Conservation (phyloP, 2,888 invertebrate species). For the Drosophila borborema region DNA sequence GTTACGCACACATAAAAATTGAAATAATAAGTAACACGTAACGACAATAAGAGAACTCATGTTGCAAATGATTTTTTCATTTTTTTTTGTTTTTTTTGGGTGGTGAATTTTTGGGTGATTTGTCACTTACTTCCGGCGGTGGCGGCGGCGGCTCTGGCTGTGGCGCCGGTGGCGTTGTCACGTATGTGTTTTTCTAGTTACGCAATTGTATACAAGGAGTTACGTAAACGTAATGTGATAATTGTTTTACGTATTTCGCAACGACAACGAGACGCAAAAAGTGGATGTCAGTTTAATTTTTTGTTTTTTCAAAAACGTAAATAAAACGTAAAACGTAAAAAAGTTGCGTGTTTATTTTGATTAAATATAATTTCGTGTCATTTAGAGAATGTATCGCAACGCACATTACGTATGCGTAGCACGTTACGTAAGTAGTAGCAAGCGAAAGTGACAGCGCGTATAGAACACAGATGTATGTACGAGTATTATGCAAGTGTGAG, state of each 20-base stretch:
- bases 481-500: constrained; percentile 22
- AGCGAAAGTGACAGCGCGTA: constrained; percentile 55
- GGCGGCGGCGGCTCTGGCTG: constrained; percentile 70
- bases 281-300: constrained; percentile 32
- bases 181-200: constrained; percentile 76
- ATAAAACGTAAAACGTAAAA: constrained; percentile 36
- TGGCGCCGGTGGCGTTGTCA: constrained; percentile 73
- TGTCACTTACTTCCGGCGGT: constrained; percentile 76
- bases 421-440: constrained; percentile 54
- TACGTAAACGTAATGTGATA: constrained; percentile 55
- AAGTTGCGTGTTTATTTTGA: constrained; percentile 26
- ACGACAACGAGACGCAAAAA: constrained; percentile 55
- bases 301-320: constrained; percentile 4
- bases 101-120: constrained; percentile 32
- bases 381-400: constrained; percentile 42
- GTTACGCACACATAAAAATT: constrained; percentile 61
- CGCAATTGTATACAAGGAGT: constrained; percentile 52
- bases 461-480: constrained; percentile 27
- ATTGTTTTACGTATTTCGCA: constrained; percentile 42
- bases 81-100: constrained; percentile 19
- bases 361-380: constrained; percentile 23
- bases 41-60: constrained; percentile 46
- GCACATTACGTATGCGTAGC: constrained; percentile 51
- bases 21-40: constrained; percentile 43
- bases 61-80: constrained; percentile 30